Percentiles rank a stretch among this genome's conserved stretches.
Evolutionary conservation across 2,797 vertebrate species (phyloP).

Genomic region (Pseudopleuronectes americanus): DNA sequence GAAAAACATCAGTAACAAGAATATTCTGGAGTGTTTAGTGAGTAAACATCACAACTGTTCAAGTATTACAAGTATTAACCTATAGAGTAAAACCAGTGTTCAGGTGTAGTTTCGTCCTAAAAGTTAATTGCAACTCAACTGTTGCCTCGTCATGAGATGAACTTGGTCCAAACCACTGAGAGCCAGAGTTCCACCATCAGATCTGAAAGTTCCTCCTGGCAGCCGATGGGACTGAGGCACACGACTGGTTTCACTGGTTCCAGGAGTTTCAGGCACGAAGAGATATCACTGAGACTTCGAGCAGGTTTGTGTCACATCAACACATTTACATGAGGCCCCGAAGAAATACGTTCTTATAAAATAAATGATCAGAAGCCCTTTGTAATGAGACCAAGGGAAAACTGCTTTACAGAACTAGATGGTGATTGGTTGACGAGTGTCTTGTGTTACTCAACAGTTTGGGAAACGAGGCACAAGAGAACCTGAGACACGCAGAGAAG

Average conservation of each 20-base stretch:
- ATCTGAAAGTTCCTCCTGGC: no score
- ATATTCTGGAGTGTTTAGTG: slow-evolving; percentile 18
- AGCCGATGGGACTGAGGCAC: slow-evolving; percentile 9
- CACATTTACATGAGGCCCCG: no score
- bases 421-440: no score
- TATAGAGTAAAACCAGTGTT: neutral
- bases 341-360: no score
- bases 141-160: neutral
- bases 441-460: neutral
- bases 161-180: slow-evolving; percentile 7
- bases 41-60: slow-evolving; percentile 16
- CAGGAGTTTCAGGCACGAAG: neutral
- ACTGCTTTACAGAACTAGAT: no score
- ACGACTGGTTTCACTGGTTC: neutral
- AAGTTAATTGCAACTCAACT: no score
- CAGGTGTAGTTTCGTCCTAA: no score
- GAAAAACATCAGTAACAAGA: neutral
- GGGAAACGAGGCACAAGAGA: neutral
- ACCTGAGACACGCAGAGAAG: no score
- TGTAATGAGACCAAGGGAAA: no score
- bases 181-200: neutral
- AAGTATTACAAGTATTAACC: slow-evolving; percentile 1
- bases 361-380: no score
- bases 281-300: neutral
- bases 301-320: no score